phyloP scores from a whole-genome alignment of 2,113 vertebrate genomes.

The Platysternon megacephalum region DNA sequence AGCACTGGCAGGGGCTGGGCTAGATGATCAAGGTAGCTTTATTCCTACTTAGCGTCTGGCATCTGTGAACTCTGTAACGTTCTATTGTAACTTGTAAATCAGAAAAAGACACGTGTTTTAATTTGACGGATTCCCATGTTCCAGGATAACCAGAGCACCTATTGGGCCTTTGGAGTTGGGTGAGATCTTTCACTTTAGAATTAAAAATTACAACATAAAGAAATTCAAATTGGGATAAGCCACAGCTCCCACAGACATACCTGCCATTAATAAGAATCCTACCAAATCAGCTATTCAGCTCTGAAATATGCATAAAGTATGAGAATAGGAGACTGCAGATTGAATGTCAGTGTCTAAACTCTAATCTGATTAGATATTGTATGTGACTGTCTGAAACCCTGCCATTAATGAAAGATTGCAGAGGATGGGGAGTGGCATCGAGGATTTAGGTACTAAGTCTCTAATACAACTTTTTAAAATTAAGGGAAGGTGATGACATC shows the following conservation, averaged over 20 bases:
- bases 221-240: neutral
- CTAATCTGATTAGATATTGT: neutral
- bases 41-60: neutral
- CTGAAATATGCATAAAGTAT: neutral
- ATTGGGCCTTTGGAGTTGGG: neutral
- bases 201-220: neutral
- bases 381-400: neutral
- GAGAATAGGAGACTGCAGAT: neutral
- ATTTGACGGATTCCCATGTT: neutral
- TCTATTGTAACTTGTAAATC: neutral
- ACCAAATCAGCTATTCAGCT: neutral
- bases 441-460: neutral
- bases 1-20: neutral
- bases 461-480: neutral
- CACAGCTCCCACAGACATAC: neutral
- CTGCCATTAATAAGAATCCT: neutral
- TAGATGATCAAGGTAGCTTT: neutral
- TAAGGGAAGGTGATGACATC: neutral
- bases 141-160: neutral
- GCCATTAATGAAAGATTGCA: neutral
- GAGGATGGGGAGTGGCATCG: neutral
- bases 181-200: neutral
- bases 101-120: neutral
- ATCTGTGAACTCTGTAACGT: neutral
- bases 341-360: neutral